phyloP scores from a whole-genome alignment of 2,797 vertebrate genomes.

The Odontamblyopus lacepedii region DNA sequence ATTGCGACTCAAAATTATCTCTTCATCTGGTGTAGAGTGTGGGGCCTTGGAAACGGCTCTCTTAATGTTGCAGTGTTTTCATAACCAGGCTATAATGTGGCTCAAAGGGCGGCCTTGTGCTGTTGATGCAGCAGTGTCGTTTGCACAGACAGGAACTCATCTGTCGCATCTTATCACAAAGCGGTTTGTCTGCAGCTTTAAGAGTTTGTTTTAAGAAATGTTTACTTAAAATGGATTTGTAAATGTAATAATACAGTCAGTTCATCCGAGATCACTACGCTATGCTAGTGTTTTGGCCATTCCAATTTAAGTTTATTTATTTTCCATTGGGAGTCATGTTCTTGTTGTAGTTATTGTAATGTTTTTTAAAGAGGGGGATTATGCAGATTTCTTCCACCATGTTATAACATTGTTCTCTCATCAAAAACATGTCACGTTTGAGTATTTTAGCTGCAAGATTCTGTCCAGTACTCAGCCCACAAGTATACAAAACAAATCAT shows the following conservation, averaged over 20 bases:
- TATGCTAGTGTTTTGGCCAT: neutral
- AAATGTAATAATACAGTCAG: no score
- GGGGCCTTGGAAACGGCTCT: neutral
- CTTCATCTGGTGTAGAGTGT: slow-evolving; percentile 19
- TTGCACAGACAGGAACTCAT: neutral
- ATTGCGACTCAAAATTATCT: slow-evolving; percentile 23
- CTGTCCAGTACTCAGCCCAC: no score
- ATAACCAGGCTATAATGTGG: neutral
- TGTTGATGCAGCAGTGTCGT: neutral
- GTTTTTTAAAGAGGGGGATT: no score
- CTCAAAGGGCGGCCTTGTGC: slow-evolving; percentile 1
- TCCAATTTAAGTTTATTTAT: neutral
- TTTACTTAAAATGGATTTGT: no score
- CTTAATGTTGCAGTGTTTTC: neutral
- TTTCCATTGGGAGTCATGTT: neutral
- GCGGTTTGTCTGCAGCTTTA: neutral
- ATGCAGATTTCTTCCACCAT: no score
- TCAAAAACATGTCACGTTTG: no score
- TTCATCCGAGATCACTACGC: no score
- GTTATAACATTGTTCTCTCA: no score
- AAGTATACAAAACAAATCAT: no score
- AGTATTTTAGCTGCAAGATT: no score
- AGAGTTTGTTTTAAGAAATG: neutral
- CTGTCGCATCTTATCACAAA: neutral
- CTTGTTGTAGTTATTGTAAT: neutral